A percentile compares a stretch with the other conserved stretches of the same genome.
phyloP scores from a whole-genome alignment of 2,113 vertebrate species.

The Epinephelus fuscoguttatus region DNA sequence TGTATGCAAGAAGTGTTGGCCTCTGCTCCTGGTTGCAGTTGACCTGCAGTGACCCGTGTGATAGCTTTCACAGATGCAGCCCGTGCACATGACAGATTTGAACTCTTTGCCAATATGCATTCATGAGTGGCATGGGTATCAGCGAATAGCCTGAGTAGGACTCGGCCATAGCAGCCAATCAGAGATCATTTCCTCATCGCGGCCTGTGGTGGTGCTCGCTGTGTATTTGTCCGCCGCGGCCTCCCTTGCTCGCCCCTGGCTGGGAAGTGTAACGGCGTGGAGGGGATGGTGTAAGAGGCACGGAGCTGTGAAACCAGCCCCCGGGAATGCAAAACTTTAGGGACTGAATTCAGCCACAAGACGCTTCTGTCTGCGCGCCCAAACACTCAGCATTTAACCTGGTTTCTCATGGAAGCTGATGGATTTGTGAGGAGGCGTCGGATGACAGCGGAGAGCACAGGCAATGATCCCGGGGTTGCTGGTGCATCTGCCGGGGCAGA shows the following conservation, averaged over 20 bases:
- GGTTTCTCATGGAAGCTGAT: slow-evolving; percentile 85
- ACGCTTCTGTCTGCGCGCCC: slow-evolving; percentile 4
- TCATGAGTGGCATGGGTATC: slow-evolving; percentile 30
- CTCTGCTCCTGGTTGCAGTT: background rate
- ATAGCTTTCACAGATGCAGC: slow-evolving; percentile 14
- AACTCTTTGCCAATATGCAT: slow-evolving; percentile 12
- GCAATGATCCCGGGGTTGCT: slow-evolving; percentile 86
- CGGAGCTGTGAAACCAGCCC: slow-evolving; percentile 13
- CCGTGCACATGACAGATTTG: slow-evolving; percentile 38
- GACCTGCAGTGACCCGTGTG: slow-evolving; percentile 12
- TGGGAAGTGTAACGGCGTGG: slow-evolving; percentile 28
- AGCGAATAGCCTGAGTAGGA: slow-evolving; percentile 50
- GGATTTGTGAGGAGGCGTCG: slow-evolving; percentile 83
- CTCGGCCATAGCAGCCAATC: slow-evolving; percentile 60
- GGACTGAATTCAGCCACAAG: slow-evolving; percentile 2
- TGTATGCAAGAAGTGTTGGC: background rate
- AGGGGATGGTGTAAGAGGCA: slow-evolving; percentile 16
- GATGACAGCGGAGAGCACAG: slow-evolving; percentile 85
- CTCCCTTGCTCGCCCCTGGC: slow-evolving; percentile 41
- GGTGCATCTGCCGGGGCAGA: slow-evolving; percentile 86
- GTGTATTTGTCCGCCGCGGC: slow-evolving; percentile 49
- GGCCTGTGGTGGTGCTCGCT: slow-evolving; percentile 15
- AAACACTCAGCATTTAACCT: slow-evolving; percentile 6
- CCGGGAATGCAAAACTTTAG: slow-evolving; percentile 70
- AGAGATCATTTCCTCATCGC: slow-evolving; percentile 13